phyloP scores from a whole-genome alignment of 2,888 invertebrate species.

The Calliopum simillimum region DNA sequence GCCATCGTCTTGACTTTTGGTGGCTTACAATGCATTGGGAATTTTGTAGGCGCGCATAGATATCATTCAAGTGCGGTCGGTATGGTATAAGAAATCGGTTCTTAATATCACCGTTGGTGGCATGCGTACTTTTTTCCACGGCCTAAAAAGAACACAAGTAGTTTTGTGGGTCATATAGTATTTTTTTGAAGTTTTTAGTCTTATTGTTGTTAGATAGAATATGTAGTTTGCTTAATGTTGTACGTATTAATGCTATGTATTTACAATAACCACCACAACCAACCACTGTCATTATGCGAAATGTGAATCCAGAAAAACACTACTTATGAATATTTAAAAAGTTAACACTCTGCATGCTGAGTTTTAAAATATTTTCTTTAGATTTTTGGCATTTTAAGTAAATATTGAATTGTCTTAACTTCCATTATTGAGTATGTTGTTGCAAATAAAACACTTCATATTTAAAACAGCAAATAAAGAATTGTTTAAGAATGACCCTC shows the following conservation, averaged over 20 bases:
- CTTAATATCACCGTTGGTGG: neutral
- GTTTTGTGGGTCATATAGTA: neutral
- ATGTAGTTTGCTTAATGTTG: constrained; percentile 21
- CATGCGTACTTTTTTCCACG: neutral
- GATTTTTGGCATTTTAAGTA: too few relatives aligned
- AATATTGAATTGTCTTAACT: too few relatives aligned
- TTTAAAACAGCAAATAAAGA: too few relatives aligned
- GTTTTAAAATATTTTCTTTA: too few relatives aligned
- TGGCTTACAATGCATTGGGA: constrained; percentile 32
- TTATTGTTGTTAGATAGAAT: too few relatives aligned
- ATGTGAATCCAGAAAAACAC: neutral
- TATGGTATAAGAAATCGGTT: neutral
- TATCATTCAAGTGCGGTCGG: neutral
- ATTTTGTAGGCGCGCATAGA: neutral
- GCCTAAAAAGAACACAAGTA: constrained; percentile 34
- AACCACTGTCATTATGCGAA: neutral
- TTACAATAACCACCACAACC: neutral
- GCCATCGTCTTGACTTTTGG: constrained; percentile 23
- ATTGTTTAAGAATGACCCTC: too few relatives aligned
- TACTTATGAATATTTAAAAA: too few relatives aligned
- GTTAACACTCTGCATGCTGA: too few relatives aligned
- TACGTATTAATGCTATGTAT: neutral
- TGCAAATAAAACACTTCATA: too few relatives aligned
- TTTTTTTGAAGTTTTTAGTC: too few relatives aligned
- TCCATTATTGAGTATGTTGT: too few relatives aligned